Percentiles rank a stretch among this genome's conserved stretches.
Evolutionary conservation across 1,140 invertebrate genomes (phyloP).

Genomic region (Danaus plexippus): DNA sequence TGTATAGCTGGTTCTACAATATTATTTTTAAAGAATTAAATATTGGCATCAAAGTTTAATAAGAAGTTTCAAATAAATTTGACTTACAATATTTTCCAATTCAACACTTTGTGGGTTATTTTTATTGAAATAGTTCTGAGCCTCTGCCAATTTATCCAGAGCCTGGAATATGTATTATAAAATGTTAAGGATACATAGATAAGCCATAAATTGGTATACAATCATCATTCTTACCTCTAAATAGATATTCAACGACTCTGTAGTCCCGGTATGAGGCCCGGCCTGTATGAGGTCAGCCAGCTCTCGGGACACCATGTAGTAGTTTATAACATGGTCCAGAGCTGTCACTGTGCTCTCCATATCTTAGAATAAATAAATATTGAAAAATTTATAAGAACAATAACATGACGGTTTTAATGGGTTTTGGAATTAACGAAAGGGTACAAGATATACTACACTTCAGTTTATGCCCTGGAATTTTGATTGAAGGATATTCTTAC

Average conservation of each 20-base stretch:
- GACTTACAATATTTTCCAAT: slow-evolving; percentile 86
- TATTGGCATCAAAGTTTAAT: background rate
- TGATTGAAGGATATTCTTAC: slow-evolving; percentile 70
- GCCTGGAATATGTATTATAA: slow-evolving; percentile 74
- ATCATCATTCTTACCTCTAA: slow-evolving; percentile 42
- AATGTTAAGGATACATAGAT: background rate
- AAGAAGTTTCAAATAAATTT: slow-evolving; percentile 3
- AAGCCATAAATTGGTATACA: background rate
- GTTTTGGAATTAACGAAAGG: background rate
- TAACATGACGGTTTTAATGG: background rate
- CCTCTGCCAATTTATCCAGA: slow-evolving; percentile 88
- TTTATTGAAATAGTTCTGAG: slow-evolving; percentile 92
- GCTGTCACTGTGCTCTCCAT: slow-evolving; percentile 84
- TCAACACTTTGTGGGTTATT: slow-evolving; percentile 95
- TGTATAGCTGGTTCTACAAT: slow-evolving; percentile 78
- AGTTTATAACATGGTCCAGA: slow-evolving; percentile 91
- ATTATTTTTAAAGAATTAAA: slow-evolving; percentile 2
- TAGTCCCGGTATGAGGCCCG: slow-evolving; percentile 73
- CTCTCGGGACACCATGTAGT: slow-evolving; percentile 90
- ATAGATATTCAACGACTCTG: slow-evolving; percentile 58
- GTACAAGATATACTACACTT: slow-evolving; percentile 5
- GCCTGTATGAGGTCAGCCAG: slow-evolving; percentile 85
- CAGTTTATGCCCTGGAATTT: background rate
- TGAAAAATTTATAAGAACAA: slow-evolving; percentile 2
- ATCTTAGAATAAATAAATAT: slow-evolving; percentile 65